Evolutionary conservation across 2,797 vertebrate genomes (phyloP), one percentile per base, ranked within the genome.

Genomic region (Cuculus canorus): DNA sequence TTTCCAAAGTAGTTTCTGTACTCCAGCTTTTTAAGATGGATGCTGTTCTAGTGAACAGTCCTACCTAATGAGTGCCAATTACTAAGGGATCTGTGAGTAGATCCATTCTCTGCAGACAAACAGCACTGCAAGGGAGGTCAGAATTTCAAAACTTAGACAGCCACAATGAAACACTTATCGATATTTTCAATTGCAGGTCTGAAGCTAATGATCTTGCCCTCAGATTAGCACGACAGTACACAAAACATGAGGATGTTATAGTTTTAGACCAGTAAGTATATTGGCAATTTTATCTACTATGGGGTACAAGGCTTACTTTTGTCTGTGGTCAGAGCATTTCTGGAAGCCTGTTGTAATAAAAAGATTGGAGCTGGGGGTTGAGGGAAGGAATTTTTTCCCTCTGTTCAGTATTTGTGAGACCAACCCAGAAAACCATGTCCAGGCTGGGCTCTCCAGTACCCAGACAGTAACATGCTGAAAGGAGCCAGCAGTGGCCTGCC

Each of bases 161-260:
- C 32, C 24, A 17, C 32, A 78, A 2, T 35, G 24, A 85, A 85
- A 71, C 30, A 39, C 24, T 66, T 39, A 18, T 18, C 22, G 2
- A 24, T 9, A 93, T 82, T 85, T 88, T 95, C 81, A 13, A 35
- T 88, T 78, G 45, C 86, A 99, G 99, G 25, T 99, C 99, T 52
- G 99, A 99, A 96, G 99, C 99, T 68, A 99, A 99, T 0, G 99
- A 99, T 95, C 98, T 99, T 35, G 99, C 99, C 61, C 96, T 99
- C 21, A 98, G 99, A 86, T 13, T 99, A 97, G 99, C 99, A 41
- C 98, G 98, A 35, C 98, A 98, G 83, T 99, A 98, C 92, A 99
- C 99, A 2, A 98, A 97, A 90, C 98, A 99, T 3, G 90, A 99
- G 82, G 99, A 99, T 0, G 97, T 99, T 65, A 94, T 99, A 14